phyloP scores from a whole-genome alignment of 2,113 vertebrate genomes.

The Fulica atra region DNA sequence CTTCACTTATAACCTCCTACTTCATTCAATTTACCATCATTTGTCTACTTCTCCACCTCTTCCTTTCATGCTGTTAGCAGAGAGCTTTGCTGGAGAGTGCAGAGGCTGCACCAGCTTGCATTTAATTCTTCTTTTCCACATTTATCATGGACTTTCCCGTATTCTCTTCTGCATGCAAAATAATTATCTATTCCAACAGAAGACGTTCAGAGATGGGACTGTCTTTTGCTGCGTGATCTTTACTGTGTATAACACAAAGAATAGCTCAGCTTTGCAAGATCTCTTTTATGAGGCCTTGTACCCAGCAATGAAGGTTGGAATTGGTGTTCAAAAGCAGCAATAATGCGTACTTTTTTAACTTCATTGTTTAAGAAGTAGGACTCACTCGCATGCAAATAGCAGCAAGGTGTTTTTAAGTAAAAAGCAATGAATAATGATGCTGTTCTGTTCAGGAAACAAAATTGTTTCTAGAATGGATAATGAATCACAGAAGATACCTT shows the following conservation, averaged over 20 bases:
- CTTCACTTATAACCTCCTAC: not conserved
- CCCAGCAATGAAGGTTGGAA: not conserved
- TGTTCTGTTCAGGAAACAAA: not conserved
- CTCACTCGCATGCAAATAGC: not conserved
- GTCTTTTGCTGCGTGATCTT: not conserved
- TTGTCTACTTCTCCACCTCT: constrained; percentile 7
- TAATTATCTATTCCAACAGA: not conserved
- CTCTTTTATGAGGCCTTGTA: not conserved
- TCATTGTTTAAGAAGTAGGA: not conserved
- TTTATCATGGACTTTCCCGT: not conserved
- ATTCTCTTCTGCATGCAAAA: not conserved
- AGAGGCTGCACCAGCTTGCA: not conserved
- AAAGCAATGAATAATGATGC: not conserved
- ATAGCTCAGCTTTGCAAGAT: not conserved
- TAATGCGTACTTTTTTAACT: not conserved
- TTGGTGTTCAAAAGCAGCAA: not conserved
- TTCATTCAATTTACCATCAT: not conserved
- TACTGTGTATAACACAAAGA: not conserved
- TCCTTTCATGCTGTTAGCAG: not conserved
- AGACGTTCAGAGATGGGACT: not conserved
- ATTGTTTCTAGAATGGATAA: not conserved
- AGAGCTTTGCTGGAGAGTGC: not conserved
- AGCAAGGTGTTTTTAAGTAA: not conserved
- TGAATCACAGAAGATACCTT: not conserved
- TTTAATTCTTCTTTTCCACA: not conserved